Percentiles rank a stretch among this genome's conserved stretches.
phyloP scores from a whole-genome alignment of 2,113 vertebrate genomes.

The Rana temporaria region DNA sequence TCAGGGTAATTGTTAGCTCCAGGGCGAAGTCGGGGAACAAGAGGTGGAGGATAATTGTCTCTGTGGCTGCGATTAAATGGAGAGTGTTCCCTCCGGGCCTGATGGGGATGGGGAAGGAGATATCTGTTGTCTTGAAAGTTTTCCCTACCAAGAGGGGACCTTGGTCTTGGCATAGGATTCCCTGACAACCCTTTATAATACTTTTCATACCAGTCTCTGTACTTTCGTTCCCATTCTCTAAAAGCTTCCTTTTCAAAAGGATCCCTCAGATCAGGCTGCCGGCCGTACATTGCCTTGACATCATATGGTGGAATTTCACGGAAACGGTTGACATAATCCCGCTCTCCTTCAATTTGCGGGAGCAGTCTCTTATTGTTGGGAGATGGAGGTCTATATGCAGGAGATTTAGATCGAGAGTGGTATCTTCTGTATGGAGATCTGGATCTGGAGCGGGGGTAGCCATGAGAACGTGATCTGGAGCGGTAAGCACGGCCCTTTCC shows the following conservation, averaged over 20 bases:
- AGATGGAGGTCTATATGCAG: slow-evolving; percentile 80
- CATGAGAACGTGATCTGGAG: slow-evolving; percentile 83
- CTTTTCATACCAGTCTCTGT: slow-evolving; percentile 93
- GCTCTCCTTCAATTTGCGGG: slow-evolving; percentile 75
- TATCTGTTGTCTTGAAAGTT: slow-evolving; percentile 80
- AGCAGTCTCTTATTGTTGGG: slow-evolving; percentile 82
- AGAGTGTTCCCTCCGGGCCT: slow-evolving; percentile 81
- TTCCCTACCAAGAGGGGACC: slow-evolving; percentile 74
- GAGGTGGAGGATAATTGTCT: slow-evolving; percentile 73
- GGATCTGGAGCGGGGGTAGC: slow-evolving; percentile 87
- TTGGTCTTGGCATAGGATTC: slow-evolving; percentile 70
- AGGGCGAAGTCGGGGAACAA: slow-evolving; percentile 72
- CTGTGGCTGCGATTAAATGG: slow-evolving; percentile 78
- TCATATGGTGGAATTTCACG: slow-evolving; percentile 85
- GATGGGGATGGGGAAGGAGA: slow-evolving; percentile 68
- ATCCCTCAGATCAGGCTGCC: slow-evolving; percentile 79
- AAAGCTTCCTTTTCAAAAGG: slow-evolving; percentile 87
- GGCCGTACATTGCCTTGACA: slow-evolving; percentile 81
- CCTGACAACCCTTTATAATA: slow-evolving; percentile 84
- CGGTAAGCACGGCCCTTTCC: slow-evolving; percentile 83
- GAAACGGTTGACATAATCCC: slow-evolving; percentile 78
- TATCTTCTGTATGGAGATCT: slow-evolving; percentile 84
- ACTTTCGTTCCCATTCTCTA: slow-evolving; percentile 89
- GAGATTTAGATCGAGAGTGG: slow-evolving; percentile 85
- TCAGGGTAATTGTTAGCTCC: slow-evolving; percentile 72